Evolutionary conservation across 2,797 vertebrate species (phyloP).

Genomic region (Tadarida brasiliensis): DNA sequence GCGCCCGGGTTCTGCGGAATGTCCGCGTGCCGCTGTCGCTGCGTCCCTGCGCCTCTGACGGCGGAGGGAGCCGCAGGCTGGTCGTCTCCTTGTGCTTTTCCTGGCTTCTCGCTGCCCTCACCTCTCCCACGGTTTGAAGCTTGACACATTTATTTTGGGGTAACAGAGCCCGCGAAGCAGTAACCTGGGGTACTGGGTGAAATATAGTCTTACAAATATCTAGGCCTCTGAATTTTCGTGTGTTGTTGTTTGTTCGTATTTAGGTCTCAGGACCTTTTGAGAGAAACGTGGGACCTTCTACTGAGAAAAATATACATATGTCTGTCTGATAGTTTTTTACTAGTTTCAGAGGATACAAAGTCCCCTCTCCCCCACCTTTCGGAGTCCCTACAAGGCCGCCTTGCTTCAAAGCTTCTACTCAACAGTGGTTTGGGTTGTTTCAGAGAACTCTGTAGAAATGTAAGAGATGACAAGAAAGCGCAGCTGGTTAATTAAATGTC

Average conservation of each 20-base stretch:
- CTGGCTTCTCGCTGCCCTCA: not conserved
- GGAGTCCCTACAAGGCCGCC: not conserved
- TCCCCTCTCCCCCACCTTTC: too few relatives aligned
- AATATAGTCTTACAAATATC: not conserved
- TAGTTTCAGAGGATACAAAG: not conserved
- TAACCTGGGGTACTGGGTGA: not conserved
- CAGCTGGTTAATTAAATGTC: not conserved
- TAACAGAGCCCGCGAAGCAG: not conserved
- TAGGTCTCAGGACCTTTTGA: not conserved
- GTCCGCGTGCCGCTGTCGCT: not conserved
- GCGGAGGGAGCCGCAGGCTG: not conserved
- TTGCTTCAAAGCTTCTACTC: not conserved
- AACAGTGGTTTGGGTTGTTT: not conserved
- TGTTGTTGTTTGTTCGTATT: not conserved
- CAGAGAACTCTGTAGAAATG: not conserved
- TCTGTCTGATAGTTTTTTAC: not conserved
- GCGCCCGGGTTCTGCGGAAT: not conserved
- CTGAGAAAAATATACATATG: not conserved
- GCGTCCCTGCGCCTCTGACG: not conserved
- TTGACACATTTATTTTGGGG: not conserved
- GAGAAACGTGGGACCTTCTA: not conserved
- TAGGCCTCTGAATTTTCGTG: not conserved
- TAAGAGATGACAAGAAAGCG: not conserved
- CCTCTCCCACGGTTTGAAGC: not conserved
- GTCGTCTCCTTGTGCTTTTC: not conserved